Base-by-base conservation (phyloP, 2,888 invertebrate genomes). In the Trichopria drosophilae region DNA sequence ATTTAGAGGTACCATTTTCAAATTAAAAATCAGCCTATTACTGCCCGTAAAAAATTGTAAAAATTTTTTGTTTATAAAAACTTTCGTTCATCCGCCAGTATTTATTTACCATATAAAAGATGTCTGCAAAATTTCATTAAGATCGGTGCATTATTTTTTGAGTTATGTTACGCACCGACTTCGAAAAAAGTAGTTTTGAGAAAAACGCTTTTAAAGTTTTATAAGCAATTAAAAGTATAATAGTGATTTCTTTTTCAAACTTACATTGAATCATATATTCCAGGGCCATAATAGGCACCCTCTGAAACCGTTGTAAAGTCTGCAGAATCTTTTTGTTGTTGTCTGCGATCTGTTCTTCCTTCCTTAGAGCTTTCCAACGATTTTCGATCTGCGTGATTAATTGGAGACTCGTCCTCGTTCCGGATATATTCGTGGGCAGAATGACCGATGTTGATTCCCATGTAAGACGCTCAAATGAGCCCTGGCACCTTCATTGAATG, bases 201-300 rank as follows among this genome's bases (percentile, higher is more conserved):
- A 29, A 48, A 43, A 52, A 32, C 36, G 37, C 23, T 51, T 52
- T 52, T 36, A 53, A 53, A 40, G 40, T 49, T 48, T 32, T 13
- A 35, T 15, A 13, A 34, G 16, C 16, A 34, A 34, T 10, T 16
- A 10, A 4, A 10, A 10, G 9, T 13, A 10, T 18, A 34, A 15
- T 19, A n/a, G 34, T 9, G 16, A 34, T 34, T 18, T 29, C 42
- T 44, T 15, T 43, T 26, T 43, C 29, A 15, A 26, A 36, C 47
- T 52, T 23, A 43, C 43, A 39, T 28, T 20, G 35, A 53, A 36
- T 45, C 36, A 24, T 48, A 37, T 26, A 53, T 48, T 18, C 43
- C 53, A 52, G 50, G 44, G 44, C 50, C 55, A 16, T 53, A 55
- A 37, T 53, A 48, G 63, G 7, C 58, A 62, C 50, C 64, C 45